Percentiles rank a stretch among this genome's conserved stretches.
Evolutionary conservation across 2,113 vertebrate species (phyloP).

Genomic region (Tursiops truncatus): DNA sequence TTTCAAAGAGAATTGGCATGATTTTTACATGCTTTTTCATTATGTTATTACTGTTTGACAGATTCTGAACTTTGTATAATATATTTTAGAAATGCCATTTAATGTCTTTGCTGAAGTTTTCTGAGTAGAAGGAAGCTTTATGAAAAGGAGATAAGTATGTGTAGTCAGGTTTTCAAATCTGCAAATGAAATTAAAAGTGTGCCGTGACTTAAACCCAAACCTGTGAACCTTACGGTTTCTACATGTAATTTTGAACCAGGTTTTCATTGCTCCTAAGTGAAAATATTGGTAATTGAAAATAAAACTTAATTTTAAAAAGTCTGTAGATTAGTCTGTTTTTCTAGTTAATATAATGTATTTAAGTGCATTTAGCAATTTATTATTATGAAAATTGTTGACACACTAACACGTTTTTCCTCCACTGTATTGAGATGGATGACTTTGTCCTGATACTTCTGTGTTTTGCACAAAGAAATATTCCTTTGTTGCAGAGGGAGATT

Average conservation of each 20-base stretch:
- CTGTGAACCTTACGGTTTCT: background rate
- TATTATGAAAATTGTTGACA: background rate
- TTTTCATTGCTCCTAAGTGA: conserved; percentile 31
- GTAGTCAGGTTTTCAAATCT: background rate
- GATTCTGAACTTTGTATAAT: background rate
- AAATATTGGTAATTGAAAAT: conserved; percentile 26
- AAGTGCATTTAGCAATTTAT: conserved; percentile 1
- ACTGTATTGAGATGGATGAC: background rate
- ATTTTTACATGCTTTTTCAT: conserved; percentile 6
- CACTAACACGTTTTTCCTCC: background rate
- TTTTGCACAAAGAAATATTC: conserved; percentile 38
- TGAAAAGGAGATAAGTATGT: background rate
- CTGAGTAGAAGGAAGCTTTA: conserved; percentile 2
- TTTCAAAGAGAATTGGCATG: background rate
- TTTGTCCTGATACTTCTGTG: background rate
- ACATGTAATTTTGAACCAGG: background rate
- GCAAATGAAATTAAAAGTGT: background rate
- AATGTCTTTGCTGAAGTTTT: conserved; percentile 2
- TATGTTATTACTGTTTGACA: background rate
- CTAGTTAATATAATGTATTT: background rate
- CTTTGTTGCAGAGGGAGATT: background rate
- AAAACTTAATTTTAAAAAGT: conserved; percentile 11
- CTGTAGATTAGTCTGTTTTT: background rate
- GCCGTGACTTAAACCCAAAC: background rate
- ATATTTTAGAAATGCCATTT: background rate